Base-by-base conservation (phyloP, 2,113 vertebrate species). In the Nanorana parkeri region DNA sequence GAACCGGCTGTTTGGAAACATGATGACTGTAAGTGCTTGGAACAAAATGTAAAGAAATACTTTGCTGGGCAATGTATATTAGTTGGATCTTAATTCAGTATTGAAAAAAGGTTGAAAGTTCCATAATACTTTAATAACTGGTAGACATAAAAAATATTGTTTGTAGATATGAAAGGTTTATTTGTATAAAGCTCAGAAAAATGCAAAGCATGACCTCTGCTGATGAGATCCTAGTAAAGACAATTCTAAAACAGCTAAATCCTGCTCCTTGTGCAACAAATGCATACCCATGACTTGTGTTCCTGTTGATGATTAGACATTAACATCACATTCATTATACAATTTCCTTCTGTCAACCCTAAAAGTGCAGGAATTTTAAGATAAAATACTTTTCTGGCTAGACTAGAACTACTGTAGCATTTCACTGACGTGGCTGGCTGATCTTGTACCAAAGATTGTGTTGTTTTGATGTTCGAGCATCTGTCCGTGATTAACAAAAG, bases 311-410 rank as follows among this genome's bases (percentile, higher is more conserved):
- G 26, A 75, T 75, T 75, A 75, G 4, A 60, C 7, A 8, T 77
- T 51, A 16, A 77, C 36, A 60, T 64, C 58, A 64, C 60, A 77
- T 8, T 19, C 23, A 63, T 77, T 77, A 65, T 65, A 65, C 61
- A 63, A 65, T 65, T 77, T 77, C 21, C 60, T 64, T 52, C n/a
- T 21, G 41, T 65, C 15, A 3, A 47, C 41, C 41, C 13, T 64
- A 77, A 65, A 28, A 64, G 23, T 65, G 16, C 74, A 52, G 21
- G 36, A 77, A 65, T 77, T 63, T 65, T 28, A 55, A 47, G 74
- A 77, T 41, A 76, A 76, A 76, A 41, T 51, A 19, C n/a, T 52
- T 15, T 8, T 3, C 58, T 36, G 56, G 47, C 74, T 5, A 64
- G 60, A 65, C 32, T 16, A 29, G 17, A 65, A 64, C 60, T 77